phyloP scores from a whole-genome alignment of 2,888 invertebrate species.

The Stenurella melanura region DNA sequence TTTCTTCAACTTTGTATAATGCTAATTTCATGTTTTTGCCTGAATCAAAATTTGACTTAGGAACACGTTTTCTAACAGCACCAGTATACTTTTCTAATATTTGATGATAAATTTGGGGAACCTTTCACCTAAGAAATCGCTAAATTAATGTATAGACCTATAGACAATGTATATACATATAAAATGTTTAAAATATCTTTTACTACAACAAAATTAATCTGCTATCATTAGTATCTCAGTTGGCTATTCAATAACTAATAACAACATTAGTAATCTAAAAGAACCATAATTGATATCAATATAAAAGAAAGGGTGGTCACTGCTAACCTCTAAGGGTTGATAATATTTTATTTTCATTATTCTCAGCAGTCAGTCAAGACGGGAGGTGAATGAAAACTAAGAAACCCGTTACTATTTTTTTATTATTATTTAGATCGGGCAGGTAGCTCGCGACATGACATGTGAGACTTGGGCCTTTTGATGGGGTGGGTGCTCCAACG shows the following conservation, averaged over 20 bases:
- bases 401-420: slow-evolving; percentile 66
- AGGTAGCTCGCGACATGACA: slow-evolving; percentile 64
- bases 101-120: background rate
- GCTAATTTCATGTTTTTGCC: too few relatives aligned
- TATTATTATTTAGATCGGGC: slow-evolving; percentile 63
- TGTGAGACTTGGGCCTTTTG: slow-evolving; percentile 49
- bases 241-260: slow-evolving; percentile 52
- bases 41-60: too few relatives aligned
- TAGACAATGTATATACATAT: background rate
- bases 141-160: background rate
- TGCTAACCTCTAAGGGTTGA: slow-evolving; percentile 47
- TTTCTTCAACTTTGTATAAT: too few relatives aligned
- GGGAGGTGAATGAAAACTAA: slow-evolving; percentile 66
- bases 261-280: slow-evolving; percentile 46
- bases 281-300: slow-evolving; percentile 53
- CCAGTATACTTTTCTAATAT: too few relatives aligned
- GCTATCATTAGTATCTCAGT: slow-evolving; percentile 46
- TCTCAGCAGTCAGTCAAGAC: slow-evolving; percentile 62
- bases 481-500: slow-evolving; percentile 50
- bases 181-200: background rate
- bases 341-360: slow-evolving; percentile 59
- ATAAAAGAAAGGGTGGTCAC: slow-evolving; percentile 55
- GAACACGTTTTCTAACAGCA: too few relatives aligned
- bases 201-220: background rate
- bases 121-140: background rate